Conservation (phyloP, 2,888 invertebrate species). For the Blastobasis lacticolella region DNA sequence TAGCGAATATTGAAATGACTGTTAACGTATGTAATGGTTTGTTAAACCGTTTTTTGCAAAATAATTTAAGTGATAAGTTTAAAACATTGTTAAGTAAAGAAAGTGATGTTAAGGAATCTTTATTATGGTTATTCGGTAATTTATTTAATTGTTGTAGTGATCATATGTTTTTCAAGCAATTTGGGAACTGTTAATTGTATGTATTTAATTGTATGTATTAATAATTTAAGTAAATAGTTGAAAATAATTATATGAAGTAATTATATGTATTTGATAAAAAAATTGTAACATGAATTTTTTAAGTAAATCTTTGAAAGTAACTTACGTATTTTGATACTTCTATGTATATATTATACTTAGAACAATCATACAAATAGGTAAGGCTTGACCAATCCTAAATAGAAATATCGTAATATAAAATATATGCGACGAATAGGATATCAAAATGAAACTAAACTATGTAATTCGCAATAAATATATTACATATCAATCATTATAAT, state of each 20-base stretch:
- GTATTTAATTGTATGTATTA: no score
- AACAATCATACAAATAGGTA: no score
- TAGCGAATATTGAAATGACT: conserved; percentile 38
- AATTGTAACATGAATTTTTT: no score
- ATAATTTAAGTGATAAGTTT: conserved; percentile 21
- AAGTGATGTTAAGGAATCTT: conserved; percentile 20
- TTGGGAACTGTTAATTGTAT: conserved; percentile 7
- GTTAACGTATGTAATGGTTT: conserved; percentile 20
- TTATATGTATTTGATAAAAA: no score
- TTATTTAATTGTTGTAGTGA: conserved; percentile 30
- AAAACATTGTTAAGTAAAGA: conserved; percentile 22
- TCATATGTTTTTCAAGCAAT: conserved; percentile 25
- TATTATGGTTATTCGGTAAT: conserved; percentile 53
- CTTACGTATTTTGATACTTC: no score
- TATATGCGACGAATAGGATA: no score
- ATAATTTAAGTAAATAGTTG: no score
- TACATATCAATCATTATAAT: conserved; percentile 62
- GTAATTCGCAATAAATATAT: conserved; percentile 61
- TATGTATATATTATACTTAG: no score
- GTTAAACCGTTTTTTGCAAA: conserved; percentile 23
- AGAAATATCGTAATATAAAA: no score
- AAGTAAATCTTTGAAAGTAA: no score
- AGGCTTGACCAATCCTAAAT: no score
- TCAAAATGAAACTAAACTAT: background rate
- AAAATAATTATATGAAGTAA: no score